Evolutionary conservation across 2,113 vertebrate genomes (phyloP).

Genomic region (Psilopsiagon aurifrons): DNA sequence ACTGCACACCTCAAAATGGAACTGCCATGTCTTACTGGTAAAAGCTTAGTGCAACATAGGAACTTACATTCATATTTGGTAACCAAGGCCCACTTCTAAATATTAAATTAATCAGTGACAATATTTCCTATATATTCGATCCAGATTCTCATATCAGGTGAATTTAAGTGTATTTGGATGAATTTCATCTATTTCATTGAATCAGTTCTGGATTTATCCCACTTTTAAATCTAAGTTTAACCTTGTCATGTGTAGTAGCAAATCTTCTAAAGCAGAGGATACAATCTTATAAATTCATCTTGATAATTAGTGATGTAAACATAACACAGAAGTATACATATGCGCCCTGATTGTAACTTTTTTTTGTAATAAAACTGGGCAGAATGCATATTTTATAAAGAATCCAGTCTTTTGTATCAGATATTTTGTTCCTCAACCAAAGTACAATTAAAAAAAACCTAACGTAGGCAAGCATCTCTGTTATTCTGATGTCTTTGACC

Average conservation of each 20-base stretch:
- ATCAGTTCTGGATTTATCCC: not conserved
- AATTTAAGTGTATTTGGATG: not conserved
- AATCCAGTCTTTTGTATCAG: constrained; percentile 18
- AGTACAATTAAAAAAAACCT: not conserved
- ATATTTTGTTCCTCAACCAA: constrained; percentile 54
- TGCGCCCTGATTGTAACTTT: not conserved
- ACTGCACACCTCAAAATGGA: not conserved
- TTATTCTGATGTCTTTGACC: constrained; percentile 58
- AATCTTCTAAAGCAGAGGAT: not conserved
- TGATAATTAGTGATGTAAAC: not conserved
- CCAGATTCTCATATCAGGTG: not conserved
- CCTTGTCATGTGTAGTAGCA: not conserved
- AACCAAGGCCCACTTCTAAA: not conserved
- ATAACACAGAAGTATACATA: not conserved
- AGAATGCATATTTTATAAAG: not conserved
- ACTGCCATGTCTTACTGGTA: not conserved
- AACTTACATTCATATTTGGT: not conserved
- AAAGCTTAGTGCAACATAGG: not conserved
- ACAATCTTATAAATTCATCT: not conserved
- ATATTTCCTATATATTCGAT: not conserved
- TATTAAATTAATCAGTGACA: not conserved
- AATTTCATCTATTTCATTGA: not conserved
- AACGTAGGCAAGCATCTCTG: constrained; percentile 25
- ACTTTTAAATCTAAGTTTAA: not conserved
- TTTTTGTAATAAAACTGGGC: not conserved